A percentile compares a stretch with the other conserved stretches of the same genome.
Conservation (phyloP, 2,113 vertebrate genomes). For the Gymnogyps californianus region DNA sequence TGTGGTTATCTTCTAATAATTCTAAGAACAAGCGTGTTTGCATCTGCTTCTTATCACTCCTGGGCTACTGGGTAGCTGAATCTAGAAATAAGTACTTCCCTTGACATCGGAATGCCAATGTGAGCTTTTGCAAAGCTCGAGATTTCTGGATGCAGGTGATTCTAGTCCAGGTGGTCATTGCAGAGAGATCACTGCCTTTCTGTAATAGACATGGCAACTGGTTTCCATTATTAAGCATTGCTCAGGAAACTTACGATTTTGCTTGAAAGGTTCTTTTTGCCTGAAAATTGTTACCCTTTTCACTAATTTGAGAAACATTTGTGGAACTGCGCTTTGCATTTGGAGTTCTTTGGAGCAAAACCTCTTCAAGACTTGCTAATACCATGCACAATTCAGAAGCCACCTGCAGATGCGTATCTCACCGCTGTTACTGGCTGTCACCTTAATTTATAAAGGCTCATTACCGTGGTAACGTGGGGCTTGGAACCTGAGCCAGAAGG, state of each 20-base stretch:
- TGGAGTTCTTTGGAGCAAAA: neutral
- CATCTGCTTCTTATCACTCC: fast-evolving
- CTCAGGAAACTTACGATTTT: neutral
- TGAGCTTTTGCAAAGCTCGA: neutral
- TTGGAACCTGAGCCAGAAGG: neutral
- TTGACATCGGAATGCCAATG: fast-evolving
- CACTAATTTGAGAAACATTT: neutral
- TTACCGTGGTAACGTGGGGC: neutral
- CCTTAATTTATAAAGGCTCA: neutral
- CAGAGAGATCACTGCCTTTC: neutral
- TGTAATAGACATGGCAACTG: neutral
- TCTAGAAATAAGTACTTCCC: fast-evolving
- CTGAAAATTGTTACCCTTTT: neutral
- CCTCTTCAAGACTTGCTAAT: neutral
- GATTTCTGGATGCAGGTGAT: neutral
- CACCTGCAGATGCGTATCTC: neutral
- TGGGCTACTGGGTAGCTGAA: neutral
- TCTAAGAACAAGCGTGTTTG: fast-evolving
- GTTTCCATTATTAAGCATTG: neutral
- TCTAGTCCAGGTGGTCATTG: fast-evolving
- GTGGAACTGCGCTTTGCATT: neutral
- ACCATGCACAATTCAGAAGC: neutral
- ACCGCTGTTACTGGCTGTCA: neutral
- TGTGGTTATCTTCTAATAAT: neutral
- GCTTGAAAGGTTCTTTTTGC: neutral